Conservation (phyloP, 1,140 invertebrate genomes). For the Pseudomyrmex flavicornis region DNA sequence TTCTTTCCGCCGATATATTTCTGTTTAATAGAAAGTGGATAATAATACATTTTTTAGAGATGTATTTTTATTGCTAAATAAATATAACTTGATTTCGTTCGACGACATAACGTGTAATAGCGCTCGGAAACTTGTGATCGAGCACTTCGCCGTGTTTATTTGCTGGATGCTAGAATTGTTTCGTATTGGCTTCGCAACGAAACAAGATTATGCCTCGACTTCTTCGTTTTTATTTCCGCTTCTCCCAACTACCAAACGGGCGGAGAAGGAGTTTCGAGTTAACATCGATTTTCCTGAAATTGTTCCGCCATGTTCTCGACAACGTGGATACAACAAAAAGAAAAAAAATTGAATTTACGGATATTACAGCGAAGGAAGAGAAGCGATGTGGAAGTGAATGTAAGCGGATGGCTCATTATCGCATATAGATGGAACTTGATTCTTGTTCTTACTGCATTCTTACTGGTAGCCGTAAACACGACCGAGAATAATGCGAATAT, state of each 20-base stretch:
- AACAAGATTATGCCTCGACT: constrained; percentile 54
- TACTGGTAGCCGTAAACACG: constrained; percentile 42
- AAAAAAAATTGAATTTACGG: constrained; percentile 70
- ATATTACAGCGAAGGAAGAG: constrained; percentile 59
- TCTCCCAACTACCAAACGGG: constrained; percentile 10
- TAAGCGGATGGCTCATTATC: constrained; percentile 61
- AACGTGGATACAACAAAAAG: background rate
- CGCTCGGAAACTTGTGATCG: constrained; percentile 23
- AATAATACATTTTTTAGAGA: background rate
- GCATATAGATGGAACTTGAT: constrained; percentile 29
- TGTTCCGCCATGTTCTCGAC: constrained; percentile 43
- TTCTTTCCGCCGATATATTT: background rate
- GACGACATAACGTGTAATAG: constrained; percentile 43
- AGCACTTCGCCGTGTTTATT: constrained; percentile 38
- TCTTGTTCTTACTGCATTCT: constrained; percentile 34
- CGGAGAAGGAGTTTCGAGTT: constrained; percentile 2
- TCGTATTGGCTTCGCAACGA: constrained; percentile 49
- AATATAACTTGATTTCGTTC: constrained; percentile 22
- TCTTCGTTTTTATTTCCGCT: constrained; percentile 55
- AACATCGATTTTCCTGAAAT: constrained; percentile 44
- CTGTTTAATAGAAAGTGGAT: constrained; percentile 11
- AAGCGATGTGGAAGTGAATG: constrained; percentile 27
- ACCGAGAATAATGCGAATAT: constrained; percentile 29
- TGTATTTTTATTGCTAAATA: constrained; percentile 41
- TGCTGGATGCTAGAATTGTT: constrained; percentile 44